phyloP scores from a whole-genome alignment of 2,888 invertebrate species.

The Fragum fragum region DNA sequence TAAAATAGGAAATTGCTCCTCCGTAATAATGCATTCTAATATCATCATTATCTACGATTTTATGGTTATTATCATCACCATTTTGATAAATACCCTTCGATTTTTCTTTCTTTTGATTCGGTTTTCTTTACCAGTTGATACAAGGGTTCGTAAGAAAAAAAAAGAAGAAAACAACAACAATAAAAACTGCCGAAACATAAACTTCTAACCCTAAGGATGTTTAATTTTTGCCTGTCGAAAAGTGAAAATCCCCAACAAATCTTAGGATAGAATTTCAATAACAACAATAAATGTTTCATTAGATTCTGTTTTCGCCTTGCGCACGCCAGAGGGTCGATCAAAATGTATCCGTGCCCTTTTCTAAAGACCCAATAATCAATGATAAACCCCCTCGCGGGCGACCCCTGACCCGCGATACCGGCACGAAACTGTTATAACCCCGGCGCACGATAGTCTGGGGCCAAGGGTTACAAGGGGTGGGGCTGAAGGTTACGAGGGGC shows the following conservation, averaged over 20 bases:
- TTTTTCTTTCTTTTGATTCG: too few species aligned
- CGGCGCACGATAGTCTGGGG: slow-evolving; percentile 51
- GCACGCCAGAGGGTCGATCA: slow-evolving; percentile 30
- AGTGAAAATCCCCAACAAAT: not conserved
- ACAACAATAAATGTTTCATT: slow-evolving; percentile 49
- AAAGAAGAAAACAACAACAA: too few species aligned
- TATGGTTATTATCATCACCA: too few species aligned
- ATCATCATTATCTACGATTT: too few species aligned
- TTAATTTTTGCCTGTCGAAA: not conserved
- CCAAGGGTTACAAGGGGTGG: slow-evolving; percentile 9
- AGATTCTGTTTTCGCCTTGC: slow-evolving; percentile 49
- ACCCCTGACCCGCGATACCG: slow-evolving; percentile 52
- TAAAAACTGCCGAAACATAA: too few species aligned
- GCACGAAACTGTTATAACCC: slow-evolving; percentile 47
- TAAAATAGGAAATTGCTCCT: too few species aligned
- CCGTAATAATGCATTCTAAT: too few species aligned
- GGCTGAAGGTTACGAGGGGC: not conserved
- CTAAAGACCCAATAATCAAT: slow-evolving; percentile 39
- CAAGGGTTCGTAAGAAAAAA: too few species aligned
- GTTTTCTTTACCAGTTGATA: too few species aligned
- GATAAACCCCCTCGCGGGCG: slow-evolving; percentile 50
- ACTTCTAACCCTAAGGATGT: not conserved
- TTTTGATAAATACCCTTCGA: too few species aligned
- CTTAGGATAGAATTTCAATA: slow-evolving; percentile 14
- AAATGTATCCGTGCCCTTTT: slow-evolving; percentile 16